Evolutionary conservation across 2,113 vertebrate genomes (phyloP).

Genomic region (Nannobrachium achirus): DNA sequence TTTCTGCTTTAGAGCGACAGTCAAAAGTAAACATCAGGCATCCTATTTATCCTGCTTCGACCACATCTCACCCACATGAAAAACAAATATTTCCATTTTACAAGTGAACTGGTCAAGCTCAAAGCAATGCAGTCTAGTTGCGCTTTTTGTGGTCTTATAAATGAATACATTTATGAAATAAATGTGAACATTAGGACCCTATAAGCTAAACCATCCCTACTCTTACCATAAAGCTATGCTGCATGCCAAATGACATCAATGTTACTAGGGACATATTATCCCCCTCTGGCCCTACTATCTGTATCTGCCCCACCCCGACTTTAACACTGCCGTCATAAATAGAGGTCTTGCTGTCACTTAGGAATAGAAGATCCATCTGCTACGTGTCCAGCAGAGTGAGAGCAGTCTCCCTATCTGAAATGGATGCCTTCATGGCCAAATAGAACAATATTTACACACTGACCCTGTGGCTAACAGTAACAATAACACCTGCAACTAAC

Average conservation of each 20-base stretch:
- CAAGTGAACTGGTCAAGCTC: neutral
- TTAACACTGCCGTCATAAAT: neutral
- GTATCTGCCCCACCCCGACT: conserved; percentile 3
- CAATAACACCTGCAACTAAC: conserved; percentile 33
- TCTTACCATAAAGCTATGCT: conserved; percentile 2
- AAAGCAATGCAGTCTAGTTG: neutral
- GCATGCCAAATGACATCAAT: neutral
- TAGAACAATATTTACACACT: neutral
- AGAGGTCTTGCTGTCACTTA: no score
- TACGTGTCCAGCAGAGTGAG: no score
- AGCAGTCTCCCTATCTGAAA: no score
- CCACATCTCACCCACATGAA: neutral
- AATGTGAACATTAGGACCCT: neutral
- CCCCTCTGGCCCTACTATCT: neutral
- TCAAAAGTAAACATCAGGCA: neutral
- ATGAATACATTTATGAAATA: neutral
- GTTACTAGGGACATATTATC: neutral
- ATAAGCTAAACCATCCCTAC: neutral
- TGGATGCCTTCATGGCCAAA: neutral
- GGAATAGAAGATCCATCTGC: no score
- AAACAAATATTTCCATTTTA: neutral
- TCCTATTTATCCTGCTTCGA: neutral
- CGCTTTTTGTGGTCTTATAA: neutral
- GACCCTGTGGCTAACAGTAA: no score
- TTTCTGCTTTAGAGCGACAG: conserved; percentile 21